Base-by-base conservation (phyloP, 2,113 vertebrate species). In the Chitala chitala region DNA sequence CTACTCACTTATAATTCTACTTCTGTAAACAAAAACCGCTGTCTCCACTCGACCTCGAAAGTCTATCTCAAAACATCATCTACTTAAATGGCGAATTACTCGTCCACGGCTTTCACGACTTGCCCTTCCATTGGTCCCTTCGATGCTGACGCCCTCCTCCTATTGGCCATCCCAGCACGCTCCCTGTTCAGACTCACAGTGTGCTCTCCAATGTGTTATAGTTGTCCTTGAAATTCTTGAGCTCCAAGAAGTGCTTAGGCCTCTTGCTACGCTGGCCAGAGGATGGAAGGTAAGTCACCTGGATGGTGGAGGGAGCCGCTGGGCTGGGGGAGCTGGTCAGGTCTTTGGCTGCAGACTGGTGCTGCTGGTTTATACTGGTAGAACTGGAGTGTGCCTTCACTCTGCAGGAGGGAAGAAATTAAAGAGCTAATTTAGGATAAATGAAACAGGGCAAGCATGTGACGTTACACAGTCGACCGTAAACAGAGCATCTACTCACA, bases 161-260 rank as follows among this genome's bases (percentile, higher is more conserved):
- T 12, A 40, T 40, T 10, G 24, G 9, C 17, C 3, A 33, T 31
- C 29, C 50, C 1, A 1, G 3, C 0, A n/a, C 24, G 0, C 5
- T 50, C 2, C 29, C 2, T 17, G 7, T 33, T 1, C 10, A 31
- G 13, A 48, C 74, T 96, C 85, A 98, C 86, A 91, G 86, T 1
- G 94, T 94, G 75, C 96, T 98, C 82, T 99, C 96, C 84, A 99
- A 79, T 0, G 96, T 98, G 84, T 98, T 97, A 84, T 98, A 98
- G 85, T 98, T 98, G 87, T 98, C 97, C 84, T 98, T 99, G 78
- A 99, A 98, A 87, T 93, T 98, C 87, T 99, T 99, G 75, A 98
- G 87, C 84, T 98, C 97, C 58, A 98, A 87, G 79, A 99, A 95
- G 86, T 98, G 91, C 76, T 96, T 95, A 84, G 95, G 90, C 74